Percentiles rank a stretch among this genome's conserved stretches.
Conservation (phyloP, 2,888 invertebrate species). For the Drosophila pseudotalamancana region DNA sequence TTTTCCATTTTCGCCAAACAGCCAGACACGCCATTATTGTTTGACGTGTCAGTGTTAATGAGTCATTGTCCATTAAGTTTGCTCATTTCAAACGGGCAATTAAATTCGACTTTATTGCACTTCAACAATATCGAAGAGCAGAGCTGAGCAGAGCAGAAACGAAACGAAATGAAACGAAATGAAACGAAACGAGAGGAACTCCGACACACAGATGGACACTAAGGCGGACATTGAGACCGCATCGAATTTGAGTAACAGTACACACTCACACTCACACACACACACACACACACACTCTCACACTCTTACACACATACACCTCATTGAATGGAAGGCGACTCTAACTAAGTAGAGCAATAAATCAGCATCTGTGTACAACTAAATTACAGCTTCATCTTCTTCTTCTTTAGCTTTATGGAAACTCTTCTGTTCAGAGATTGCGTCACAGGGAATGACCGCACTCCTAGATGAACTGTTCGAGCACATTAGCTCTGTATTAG, state of each 20-base stretch:
- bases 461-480: not conserved
- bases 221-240: constrained; percentile 53
- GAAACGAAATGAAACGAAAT: no score
- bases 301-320: not conserved
- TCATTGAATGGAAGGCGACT: constrained; percentile 10
- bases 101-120: constrained; percentile 82
- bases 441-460: not conserved
- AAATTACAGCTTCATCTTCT: constrained; percentile 21
- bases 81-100: constrained; percentile 78
- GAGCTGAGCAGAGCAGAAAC: no score
- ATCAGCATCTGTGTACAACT: constrained; percentile 42
- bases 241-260: constrained; percentile 48
- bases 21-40: constrained; percentile 79
- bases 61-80: constrained; percentile 81
- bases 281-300: not conserved
- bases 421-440: not conserved
- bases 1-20: constrained; percentile 46
- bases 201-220: constrained; percentile 41
- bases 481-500: no score
- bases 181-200: not conserved
- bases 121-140: constrained; percentile 43
- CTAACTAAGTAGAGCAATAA: constrained; percentile 53
- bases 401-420: no score
- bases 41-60: constrained; percentile 82
- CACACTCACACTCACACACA: not conserved